These are phyloP conservation scores for Galeopsomyia nigrocyanea DNA, from an alignment of 2,888 invertebrate species.

Conservation along the genomic window DNA sequence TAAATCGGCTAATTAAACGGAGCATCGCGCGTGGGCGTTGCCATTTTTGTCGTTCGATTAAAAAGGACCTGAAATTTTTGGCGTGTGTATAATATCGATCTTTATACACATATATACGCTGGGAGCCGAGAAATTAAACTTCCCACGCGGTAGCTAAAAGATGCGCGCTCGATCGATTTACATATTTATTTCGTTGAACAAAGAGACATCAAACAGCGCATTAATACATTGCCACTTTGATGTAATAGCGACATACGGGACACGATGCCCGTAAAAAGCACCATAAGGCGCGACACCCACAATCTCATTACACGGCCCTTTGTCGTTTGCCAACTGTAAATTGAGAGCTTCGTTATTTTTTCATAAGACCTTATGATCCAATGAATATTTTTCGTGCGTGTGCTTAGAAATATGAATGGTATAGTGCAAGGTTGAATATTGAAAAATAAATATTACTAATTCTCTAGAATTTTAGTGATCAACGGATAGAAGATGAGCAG, in stretches of 20 bases:
- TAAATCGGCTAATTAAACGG: constrained; percentile 39
- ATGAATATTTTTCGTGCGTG: no score
- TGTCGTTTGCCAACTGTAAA: no score
- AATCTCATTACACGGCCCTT: constrained; percentile 32
- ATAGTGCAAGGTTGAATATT: no score
- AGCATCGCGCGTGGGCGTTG: constrained; percentile 8
- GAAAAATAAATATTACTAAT: no score
- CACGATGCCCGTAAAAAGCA: constrained; percentile 31
- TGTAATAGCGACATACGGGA: constrained; percentile 39
- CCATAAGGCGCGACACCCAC: constrained; percentile 43
- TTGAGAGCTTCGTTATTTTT: no score
- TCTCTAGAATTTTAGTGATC: no score
- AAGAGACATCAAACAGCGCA: constrained; percentile 38
- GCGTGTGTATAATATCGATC: no score
- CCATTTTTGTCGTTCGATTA: constrained; percentile 31
- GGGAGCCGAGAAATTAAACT: constrained; percentile 10
- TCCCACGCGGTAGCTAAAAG: neutral
- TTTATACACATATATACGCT: neutral
- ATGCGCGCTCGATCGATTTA: constrained; percentile 4
- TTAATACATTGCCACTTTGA: constrained; percentile 38
- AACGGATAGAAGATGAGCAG: no score
- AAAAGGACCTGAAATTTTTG: neutral
- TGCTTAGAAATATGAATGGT: no score
- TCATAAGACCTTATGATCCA: no score
- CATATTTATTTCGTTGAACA: constrained; percentile 35